A percentile compares a stretch with the other conserved stretches of the same genome.
Conservation (phyloP, 2,888 invertebrate species). For the Cheiracanthium punctorium region DNA sequence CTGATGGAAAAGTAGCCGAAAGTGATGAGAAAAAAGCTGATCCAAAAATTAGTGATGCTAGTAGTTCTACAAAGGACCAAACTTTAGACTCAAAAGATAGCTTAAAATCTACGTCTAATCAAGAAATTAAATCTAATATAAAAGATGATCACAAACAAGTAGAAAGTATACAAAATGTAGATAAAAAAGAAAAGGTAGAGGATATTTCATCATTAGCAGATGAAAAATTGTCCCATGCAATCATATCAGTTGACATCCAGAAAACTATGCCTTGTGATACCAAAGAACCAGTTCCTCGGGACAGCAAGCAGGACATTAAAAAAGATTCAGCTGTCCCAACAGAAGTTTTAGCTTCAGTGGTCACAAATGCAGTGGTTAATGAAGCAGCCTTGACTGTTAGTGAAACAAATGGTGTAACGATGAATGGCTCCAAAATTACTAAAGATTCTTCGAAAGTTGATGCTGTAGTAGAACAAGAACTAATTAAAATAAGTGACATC, state of each 20-base stretch:
- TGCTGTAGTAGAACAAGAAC: slow-evolving; percentile 57
- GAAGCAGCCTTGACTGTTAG: slow-evolving; percentile 54
- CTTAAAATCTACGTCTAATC: slow-evolving; percentile 17
- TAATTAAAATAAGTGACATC: slow-evolving; percentile 49
- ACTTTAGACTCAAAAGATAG: slow-evolving; percentile 17
- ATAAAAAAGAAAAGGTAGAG: slow-evolving; percentile 10
- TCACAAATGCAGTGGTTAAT: slow-evolving; percentile 60
- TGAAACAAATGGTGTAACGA: slow-evolving; percentile 28
- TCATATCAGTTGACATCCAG: slow-evolving; percentile 68
- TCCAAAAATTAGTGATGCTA: background rate
- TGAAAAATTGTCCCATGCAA: slow-evolving; percentile 44
- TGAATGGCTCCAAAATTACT: slow-evolving; percentile 31
- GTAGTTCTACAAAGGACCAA: background rate
- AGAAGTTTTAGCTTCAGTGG: slow-evolving; percentile 62
- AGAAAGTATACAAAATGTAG: background rate
- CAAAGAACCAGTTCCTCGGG: slow-evolving; percentile 57
- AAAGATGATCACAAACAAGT: slow-evolving; percentile 1
- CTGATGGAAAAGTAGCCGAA: background rate
- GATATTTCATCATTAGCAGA: slow-evolving; percentile 13
- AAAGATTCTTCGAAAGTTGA: slow-evolving; percentile 63
- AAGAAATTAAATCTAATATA: slow-evolving; percentile 6
- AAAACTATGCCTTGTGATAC: slow-evolving; percentile 64
- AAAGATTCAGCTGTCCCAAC: slow-evolving; percentile 28
- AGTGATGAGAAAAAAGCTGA: background rate
- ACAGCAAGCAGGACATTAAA: slow-evolving; percentile 12